phyloP scores from a whole-genome alignment of 1,140 invertebrate species.

The Drosophila seguyi region DNA sequence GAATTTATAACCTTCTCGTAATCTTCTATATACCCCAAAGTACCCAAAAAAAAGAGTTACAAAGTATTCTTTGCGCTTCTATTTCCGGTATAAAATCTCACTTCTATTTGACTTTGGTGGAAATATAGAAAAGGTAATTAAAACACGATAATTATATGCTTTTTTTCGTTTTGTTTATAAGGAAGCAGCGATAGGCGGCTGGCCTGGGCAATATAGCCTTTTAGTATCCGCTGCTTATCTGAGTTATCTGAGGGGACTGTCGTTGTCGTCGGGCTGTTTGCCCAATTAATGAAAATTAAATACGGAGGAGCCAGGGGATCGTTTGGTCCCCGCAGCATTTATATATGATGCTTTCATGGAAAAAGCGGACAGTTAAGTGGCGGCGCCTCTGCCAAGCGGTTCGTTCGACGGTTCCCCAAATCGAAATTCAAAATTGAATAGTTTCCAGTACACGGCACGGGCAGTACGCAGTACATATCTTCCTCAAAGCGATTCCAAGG shows the following conservation, averaged over 20 bases:
- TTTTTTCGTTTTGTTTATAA: conserved; percentile 39
- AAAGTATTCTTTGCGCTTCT: conserved; percentile 14
- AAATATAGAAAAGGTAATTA: conserved; percentile 55
- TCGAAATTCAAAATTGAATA: conserved; percentile 9
- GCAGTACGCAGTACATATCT: neutral
- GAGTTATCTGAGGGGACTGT: conserved; percentile 46
- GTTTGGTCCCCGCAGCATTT: conserved; percentile 28
- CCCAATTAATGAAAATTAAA: conserved; percentile 80
- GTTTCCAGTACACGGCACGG: conserved; percentile 1
- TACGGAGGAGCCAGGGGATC: conserved; percentile 32
- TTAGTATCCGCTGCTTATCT: conserved; percentile 73
- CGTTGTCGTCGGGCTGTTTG: conserved; percentile 53
- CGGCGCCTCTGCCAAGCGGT: conserved; percentile 41
- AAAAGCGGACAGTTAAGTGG: conserved; percentile 53
- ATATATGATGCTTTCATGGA: conserved; percentile 58
- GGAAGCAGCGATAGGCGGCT: conserved; percentile 27
- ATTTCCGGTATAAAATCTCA: conserved; percentile 30
- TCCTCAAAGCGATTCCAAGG: conserved; percentile 17
- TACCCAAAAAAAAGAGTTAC: neutral
- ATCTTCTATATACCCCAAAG: neutral
- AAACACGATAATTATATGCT: conserved; percentile 9
- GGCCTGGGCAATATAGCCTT: conserved; percentile 8
- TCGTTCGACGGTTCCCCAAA: conserved; percentile 29
- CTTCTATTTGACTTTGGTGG: conserved; percentile 43
- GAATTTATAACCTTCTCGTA: neutral